Conservation (phyloP, 2,797 vertebrate genomes). For the Dallia pectoralis region DNA sequence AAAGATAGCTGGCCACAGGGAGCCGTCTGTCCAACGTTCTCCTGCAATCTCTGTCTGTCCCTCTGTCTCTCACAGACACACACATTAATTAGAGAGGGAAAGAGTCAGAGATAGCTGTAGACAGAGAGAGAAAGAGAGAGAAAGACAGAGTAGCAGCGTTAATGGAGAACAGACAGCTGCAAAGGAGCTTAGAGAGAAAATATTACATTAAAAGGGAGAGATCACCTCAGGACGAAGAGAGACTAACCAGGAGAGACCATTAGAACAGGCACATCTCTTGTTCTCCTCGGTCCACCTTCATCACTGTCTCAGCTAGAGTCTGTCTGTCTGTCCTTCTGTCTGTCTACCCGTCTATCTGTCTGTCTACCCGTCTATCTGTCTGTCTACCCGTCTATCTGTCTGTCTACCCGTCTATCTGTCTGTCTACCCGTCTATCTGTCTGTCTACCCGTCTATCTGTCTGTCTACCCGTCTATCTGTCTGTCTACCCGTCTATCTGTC, state of each 20-base stretch:
- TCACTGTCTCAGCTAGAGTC: background rate
- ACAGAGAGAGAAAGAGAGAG: background rate
- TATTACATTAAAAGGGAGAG: background rate
- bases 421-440: background rate
- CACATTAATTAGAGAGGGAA: background rate
- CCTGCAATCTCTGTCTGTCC: background rate
- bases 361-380: too few species aligned
- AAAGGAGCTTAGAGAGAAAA: background rate
- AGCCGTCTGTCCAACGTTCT: background rate
- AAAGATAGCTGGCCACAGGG: background rate
- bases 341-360: too few species aligned
- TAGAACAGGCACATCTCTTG: constrained; percentile 22
- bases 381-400: background rate
- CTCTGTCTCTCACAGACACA: background rate
- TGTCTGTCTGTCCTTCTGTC: background rate
- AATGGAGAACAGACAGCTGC: background rate
- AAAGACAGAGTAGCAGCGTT: constrained; percentile 9
- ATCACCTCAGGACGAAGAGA: constrained; percentile 23
- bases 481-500: background rate
- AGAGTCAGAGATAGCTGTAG: background rate
- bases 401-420: background rate
- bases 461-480: background rate
- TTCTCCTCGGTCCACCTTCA: constrained; percentile 16
- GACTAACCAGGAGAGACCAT: constrained; percentile 27
- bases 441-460: background rate